Base-by-base conservation (phyloP, 1,140 invertebrate genomes). In the Drosophila elegans region DNA sequence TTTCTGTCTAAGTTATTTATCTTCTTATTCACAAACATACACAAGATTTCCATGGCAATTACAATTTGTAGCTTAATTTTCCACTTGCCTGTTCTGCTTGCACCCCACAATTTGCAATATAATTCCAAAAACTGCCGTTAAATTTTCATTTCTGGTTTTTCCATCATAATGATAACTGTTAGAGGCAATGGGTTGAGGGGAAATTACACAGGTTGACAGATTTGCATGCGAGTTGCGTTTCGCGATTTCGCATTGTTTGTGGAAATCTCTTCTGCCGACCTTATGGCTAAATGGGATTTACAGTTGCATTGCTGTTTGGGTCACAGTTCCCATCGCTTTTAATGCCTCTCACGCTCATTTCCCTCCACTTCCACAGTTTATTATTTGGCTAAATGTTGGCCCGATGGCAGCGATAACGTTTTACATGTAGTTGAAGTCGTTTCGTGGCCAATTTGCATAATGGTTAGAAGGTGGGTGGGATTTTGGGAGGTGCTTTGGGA, bases 401-500 rank as follows among this genome's bases (percentile, higher is more conserved):
- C 55, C 51, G 81, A 76, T 84, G 76, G 59, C 57, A 49, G 67
- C 73, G 80, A 84, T 84, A 84, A 84, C 72, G 42, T 59, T 60
- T 76, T 44, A 54, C 80, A 84, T 76, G 74, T 69, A 76, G 73
- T 78, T 83, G 44, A 74, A 73, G 69, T 81, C 61, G 73, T 81
- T 74, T 73, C 63, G 54, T 63, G 64, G 78, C 61, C 78, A 78
- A 85, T 85, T 81, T 85, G 78, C 82, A 85, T 85, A 85, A 85
- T 86, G 55, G 64, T 45, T 68, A 42, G 55, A 48, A 52, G 45
- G 64, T 68, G 64, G 36, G n/a, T 7, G 53, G 61, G 34, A 39
- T 56, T 53, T 13, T 34, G 53, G 53, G 34, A 41, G 59, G 39
- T 13, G 27, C 44, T 25, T 59, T 34, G 16, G n/a, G n/a, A 46